Base-by-base conservation (phyloP, 2,113 vertebrate species). In the Anser brachyrhynchus region DNA sequence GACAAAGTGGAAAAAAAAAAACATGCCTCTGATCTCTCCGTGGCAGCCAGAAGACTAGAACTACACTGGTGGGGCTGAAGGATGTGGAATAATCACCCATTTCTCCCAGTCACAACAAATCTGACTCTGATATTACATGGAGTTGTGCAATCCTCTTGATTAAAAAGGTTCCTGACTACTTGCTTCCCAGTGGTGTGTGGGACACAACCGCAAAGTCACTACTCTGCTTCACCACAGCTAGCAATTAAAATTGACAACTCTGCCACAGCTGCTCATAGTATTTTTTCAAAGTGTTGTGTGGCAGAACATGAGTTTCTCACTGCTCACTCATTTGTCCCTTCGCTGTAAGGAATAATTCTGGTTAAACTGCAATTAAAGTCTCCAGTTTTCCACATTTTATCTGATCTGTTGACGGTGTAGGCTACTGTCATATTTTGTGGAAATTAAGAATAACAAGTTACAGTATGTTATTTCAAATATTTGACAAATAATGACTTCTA, bases 1-100 rank as follows among this genome's bases (percentile, higher is more conserved):
- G 78, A 77, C 57, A 44, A 61, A 13, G 52, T 81, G 73, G 83
- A 69, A 72, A 86, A 90, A 90, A 90, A 26, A 57, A 90, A 26
- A 57, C 58, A 16, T 33, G 29, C 55, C 57, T 86, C 41, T 87
- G 58, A 19, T 87, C 20, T 78, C 64, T 79, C 49, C 79, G 49
- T 49, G 37, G 33, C 51, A 96, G 76, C 43, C 52, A 55, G 46
- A 83, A 86, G n/a, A n/a, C 44, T 28, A 41, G 37, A 87, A 65
- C 51, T 55, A 92, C 58, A 39, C 31, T 28, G 2, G 17, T 33
- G 29, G 51, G 44, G 49, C 62, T 87, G 49, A 26, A 19, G 39
- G 26, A 54, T 11, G 0, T 23, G 35, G 43, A 73, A 14, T 57
- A 43, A 39, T 12, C 49, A 23, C 18, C 17, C 0, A 0, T 55